These are phyloP conservation scores for Syncerus caffer DNA, from an alignment of 2,797 vertebrate genomes.

Conservation along the genomic window DNA sequence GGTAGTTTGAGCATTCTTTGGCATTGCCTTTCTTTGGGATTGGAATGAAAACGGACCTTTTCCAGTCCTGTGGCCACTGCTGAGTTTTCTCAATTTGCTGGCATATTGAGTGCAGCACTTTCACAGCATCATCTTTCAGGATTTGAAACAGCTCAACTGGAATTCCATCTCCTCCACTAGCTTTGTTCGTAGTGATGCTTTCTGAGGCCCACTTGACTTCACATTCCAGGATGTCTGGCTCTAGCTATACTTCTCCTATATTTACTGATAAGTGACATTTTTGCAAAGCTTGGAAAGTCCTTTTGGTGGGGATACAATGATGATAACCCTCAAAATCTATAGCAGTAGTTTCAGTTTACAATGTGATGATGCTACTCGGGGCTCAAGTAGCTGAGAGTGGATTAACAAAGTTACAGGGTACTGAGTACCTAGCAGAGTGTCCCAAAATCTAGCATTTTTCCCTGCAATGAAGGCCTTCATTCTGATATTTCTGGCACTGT, in stretches of 20 bases:
- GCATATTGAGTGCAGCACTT: too few relatives aligned
- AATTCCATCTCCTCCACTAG: too few relatives aligned
- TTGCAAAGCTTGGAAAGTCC: conserved; percentile 95
- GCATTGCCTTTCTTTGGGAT: too few relatives aligned
- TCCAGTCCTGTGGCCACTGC: too few relatives aligned
- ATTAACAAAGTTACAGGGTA: conserved; percentile 87
- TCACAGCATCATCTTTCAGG: too few relatives aligned
- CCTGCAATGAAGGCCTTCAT: conserved; percentile 91
- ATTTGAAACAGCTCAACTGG: too few relatives aligned
- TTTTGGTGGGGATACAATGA: conserved; percentile 89
- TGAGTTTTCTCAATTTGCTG: too few relatives aligned
- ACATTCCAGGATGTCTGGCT: too few relatives aligned
- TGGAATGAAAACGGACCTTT: too few relatives aligned
- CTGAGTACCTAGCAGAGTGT: conserved; percentile 93
- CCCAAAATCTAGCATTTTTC: conserved; percentile 94
- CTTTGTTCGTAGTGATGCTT: too few relatives aligned
- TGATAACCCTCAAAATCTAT: conserved; percentile 91
- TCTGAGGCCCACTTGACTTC: too few relatives aligned
- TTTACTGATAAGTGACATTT: conserved; percentile 85
- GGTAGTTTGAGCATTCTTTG: too few relatives aligned
- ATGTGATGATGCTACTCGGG: conserved; percentile 87
- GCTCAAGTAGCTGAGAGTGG: conserved; percentile 90
- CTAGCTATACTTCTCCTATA: conserved; percentile 84
- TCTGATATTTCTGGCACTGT: conserved; percentile 81
- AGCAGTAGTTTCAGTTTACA: conserved; percentile 90